Conservation (phyloP, 2,888 invertebrate species). For the Molorchus minor region DNA sequence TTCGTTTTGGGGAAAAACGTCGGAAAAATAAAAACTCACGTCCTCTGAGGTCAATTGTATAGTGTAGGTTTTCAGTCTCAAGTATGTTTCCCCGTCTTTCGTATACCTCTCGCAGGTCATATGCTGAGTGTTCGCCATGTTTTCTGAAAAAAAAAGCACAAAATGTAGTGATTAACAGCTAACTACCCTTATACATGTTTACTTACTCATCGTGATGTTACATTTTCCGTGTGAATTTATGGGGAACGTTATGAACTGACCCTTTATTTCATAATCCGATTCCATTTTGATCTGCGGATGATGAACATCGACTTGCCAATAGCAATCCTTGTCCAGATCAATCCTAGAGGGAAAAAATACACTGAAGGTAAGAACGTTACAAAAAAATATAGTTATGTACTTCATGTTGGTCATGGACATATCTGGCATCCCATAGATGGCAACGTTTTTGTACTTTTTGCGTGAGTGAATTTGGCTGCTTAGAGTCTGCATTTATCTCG, state of each 20-base stretch:
- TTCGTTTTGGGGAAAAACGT: constrained; percentile 50
- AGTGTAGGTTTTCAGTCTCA: constrained; percentile 47
- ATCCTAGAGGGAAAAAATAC: too few species aligned
- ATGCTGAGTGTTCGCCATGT: constrained; percentile 35
- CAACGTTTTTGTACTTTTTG: constrained; percentile 72
- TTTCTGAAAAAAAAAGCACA: constrained; percentile 38
- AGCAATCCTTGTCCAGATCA: constrained; percentile 63
- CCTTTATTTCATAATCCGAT: constrained; percentile 74
- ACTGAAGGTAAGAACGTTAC: too few species aligned
- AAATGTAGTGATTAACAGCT: constrained; percentile 1
- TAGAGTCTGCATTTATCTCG: constrained; percentile 66
- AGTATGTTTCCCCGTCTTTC: constrained; percentile 46
- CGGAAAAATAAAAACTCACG: constrained; percentile 43
- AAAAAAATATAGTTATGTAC: background rate
- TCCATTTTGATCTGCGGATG: constrained; percentile 70
- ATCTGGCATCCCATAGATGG: constrained; percentile 70
- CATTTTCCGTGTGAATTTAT: constrained; percentile 74
- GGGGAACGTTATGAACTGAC: constrained; percentile 72
- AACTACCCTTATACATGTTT: background rate
- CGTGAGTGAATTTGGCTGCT: constrained; percentile 65
- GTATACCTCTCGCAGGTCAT: constrained; percentile 45
- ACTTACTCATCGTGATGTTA: constrained; percentile 71
- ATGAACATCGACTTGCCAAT: constrained; percentile 63
- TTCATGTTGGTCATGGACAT: too few species aligned
- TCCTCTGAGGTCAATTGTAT: constrained; percentile 69